Evolutionary conservation across 2,797 vertebrate species (phyloP), one percentile per base, ranked within the genome.

Genomic region (Trachurus trachurus): DNA sequence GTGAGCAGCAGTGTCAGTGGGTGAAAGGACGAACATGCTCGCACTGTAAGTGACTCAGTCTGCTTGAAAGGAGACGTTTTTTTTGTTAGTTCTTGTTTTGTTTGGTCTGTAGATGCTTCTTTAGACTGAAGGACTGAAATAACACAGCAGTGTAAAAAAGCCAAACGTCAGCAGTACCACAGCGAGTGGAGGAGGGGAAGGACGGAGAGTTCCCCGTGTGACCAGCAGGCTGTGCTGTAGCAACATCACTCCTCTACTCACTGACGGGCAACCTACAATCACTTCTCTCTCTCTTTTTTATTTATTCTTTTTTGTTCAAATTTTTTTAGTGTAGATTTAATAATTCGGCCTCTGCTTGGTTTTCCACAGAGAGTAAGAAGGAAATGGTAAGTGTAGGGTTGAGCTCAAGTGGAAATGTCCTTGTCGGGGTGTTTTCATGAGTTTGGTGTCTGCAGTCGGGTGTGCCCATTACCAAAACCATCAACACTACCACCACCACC

Each of bases 151-250:
- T 8, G 22, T 74, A 29, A 74, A 44, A 57, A 15, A 71, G 60
- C 58, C 68, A 59, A 79, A 74, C 26, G 76, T 88, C 82, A 87
- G 85, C 85, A 84, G 65, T 17, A 10, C 53, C 37, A 37, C 67
- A 15, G 56, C 1, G 37, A n/a, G 77, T 78, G 87, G 86, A 83
- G 81, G 89, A 84, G 75, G 80, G 83, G 81, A 83, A 40, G 1
- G 5, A 10, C 40, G 29, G 15, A 10, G 15, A 69, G 4, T 88
- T 12, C 87, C 63, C 52, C 75, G 40, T 34, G 2, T 59, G 69
- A 73, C 93, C 95, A 95, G 93, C 92, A 95, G 95, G 95, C 88
- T 90, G 94, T 75, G 90, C 93, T 95, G 88, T 89, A 87, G 89
- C 87, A 82, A 71, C 92, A 90, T 71, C 82, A 39, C 78, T 83